Conservation (phyloP, 2,888 invertebrate species). For the Meta bourneti region DNA sequence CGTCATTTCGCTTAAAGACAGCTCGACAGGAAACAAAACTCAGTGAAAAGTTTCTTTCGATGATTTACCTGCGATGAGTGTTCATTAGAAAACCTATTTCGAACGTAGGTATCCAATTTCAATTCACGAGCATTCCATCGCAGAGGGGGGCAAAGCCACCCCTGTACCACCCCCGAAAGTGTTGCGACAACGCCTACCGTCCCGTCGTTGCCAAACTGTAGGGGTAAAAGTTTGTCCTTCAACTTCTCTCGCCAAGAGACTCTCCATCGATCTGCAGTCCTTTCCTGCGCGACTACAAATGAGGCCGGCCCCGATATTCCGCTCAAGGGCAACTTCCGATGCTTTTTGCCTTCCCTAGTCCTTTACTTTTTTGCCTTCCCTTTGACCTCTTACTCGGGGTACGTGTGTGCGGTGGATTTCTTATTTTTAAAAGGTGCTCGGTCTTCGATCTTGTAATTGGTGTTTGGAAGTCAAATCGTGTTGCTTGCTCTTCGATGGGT, state of each 20-base stretch:
- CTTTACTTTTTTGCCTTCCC: not conserved
- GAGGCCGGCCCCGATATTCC: not conserved
- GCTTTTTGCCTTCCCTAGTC: not conserved
- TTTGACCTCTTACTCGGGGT: not conserved
- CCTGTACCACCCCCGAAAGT: too few relatives aligned
- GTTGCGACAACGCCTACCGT: not conserved
- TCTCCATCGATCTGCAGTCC: constrained; percentile 26
- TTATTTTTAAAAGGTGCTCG: not conserved
- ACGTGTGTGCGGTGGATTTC: not conserved
- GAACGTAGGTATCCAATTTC: too few relatives aligned
- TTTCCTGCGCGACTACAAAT: constrained; percentile 42
- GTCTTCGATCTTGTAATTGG: not conserved
- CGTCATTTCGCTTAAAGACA: too few relatives aligned
- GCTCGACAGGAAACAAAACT: too few relatives aligned
- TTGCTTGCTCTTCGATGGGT: too few relatives aligned
- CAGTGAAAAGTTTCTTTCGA: too few relatives aligned
- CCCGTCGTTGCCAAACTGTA: constrained; percentile 28
- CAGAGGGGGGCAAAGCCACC: too few relatives aligned
- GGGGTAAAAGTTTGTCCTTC: constrained; percentile 69
- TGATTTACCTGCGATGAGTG: too few relatives aligned
- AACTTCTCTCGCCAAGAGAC: constrained; percentile 33
- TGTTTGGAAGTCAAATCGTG: too few relatives aligned
- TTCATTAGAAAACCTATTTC: too few relatives aligned
- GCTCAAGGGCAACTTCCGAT: constrained; percentile 49
- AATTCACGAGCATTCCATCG: too few relatives aligned